Percentiles rank a stretch among this genome's conserved stretches.
Evolutionary conservation across 1,140 invertebrate species (phyloP).

Genomic region (Drosophila asahinai): DNA sequence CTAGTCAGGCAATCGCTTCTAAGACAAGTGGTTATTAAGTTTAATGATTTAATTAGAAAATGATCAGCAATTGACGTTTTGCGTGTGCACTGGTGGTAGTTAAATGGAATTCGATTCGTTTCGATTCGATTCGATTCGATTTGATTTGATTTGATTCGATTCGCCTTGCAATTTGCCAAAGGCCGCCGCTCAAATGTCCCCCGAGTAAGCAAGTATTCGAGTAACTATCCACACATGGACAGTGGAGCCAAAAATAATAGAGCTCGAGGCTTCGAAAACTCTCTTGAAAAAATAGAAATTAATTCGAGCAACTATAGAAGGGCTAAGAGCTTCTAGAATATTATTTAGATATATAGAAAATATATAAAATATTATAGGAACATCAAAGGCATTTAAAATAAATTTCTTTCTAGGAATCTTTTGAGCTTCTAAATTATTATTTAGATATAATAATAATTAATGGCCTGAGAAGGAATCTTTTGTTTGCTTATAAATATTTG

Average conservation of each 20-base stretch:
- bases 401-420: no score
- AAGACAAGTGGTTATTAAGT: constrained; percentile 57
- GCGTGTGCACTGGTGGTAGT: constrained; percentile 36
- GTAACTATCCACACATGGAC: constrained; percentile 18
- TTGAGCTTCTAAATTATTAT: no score
- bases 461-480: no score
- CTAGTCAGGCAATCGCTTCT: constrained; percentile 19
- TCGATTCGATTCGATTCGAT: constrained; percentile 31
- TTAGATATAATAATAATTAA: no score
- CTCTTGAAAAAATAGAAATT: background rate
- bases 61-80: constrained; percentile 58
- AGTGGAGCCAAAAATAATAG: background rate
- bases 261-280: background rate
- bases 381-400: no score
- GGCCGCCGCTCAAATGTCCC: constrained; percentile 26
- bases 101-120: constrained; percentile 54
- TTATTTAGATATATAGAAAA: no score
- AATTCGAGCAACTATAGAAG: no score
- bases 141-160: constrained; percentile 34
- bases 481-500: no score
- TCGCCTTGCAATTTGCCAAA: constrained; percentile 53
- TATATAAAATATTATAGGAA: no score
- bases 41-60: constrained; percentile 80
- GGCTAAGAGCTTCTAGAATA: background rate
- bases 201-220: background rate